phyloP scores from a whole-genome alignment of 2,888 invertebrate genomes.

The Glomeris marginata region DNA sequence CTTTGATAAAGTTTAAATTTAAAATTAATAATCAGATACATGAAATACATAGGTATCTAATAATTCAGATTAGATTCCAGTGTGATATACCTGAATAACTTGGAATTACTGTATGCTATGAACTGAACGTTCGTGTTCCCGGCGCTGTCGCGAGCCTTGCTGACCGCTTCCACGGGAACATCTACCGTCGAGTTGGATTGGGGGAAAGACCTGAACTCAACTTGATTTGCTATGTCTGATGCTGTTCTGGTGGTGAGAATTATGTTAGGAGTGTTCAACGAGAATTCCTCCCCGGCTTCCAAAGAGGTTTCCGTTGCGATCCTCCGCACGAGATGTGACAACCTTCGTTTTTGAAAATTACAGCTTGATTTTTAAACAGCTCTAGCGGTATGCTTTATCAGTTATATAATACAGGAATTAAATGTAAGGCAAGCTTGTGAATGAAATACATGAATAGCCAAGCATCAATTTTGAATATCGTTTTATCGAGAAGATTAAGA shows the following conservation, averaged over 20 bases:
- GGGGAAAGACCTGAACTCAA: background rate
- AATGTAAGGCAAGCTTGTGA: too few relatives aligned
- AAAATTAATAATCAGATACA: too few relatives aligned
- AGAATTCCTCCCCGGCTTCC: slow-evolving; percentile 7
- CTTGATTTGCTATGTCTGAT: background rate
- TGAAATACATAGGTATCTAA: too few relatives aligned
- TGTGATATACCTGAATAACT: slow-evolving; percentile 17
- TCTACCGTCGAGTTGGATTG: slow-evolving; percentile 7
- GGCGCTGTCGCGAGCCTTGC: slow-evolving; percentile 13
- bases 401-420: too few relatives aligned
- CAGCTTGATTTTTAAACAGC: too few relatives aligned
- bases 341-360: slow-evolving; percentile 5
- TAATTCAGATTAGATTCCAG: too few relatives aligned
- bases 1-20: too few relatives aligned
- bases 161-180: slow-evolving; percentile 15
- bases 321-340: slow-evolving; percentile 11
- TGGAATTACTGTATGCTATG: slow-evolving; percentile 18
- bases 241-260: background rate
- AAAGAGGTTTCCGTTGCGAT: slow-evolving; percentile 11
- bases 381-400: too few relatives aligned
- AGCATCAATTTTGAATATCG: too few relatives aligned
- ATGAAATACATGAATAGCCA: too few relatives aligned
- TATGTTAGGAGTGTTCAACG: slow-evolving; percentile 1
- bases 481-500: too few relatives aligned
- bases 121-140: slow-evolving; percentile 17